Evolutionary conservation across 2,113 vertebrate species (phyloP), one percentile per base, ranked within the genome.

Genomic region (Lepidothrix coronata): DNA sequence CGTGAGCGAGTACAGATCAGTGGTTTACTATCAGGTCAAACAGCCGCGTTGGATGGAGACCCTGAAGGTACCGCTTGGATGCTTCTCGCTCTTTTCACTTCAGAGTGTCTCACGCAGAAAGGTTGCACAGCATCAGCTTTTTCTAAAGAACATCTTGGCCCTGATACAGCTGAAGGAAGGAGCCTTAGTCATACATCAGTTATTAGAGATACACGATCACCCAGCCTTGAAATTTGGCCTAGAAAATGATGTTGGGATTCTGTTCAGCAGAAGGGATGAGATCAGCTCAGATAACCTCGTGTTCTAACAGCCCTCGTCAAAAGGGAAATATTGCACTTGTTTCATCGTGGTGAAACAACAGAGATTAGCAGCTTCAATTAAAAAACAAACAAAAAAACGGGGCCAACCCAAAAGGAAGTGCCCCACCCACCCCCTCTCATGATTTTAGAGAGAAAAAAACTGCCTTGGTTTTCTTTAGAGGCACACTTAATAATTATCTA

Each of bases 1-100:
- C 0, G 98, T 98, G 82, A 98, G 97, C 35, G 99, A 99, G 85
- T 99, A 99, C 86, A 98, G 97, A 94, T 99, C 99, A 0, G 99
- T 99, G 15, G 99, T 99, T 51, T 99, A 99, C 97, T 99, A 99
- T 68, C 99, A 99, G 98, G 97, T 99, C 96, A 99, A 99, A 75
- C 99, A 99, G 95, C 99, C 99, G 1, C 99, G 99, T 2, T 99
- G 99, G 99, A 99, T 99, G 98, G 99, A 99, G 96, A 99, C 99
- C 0, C 96, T 99, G 91, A 99, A 99, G 99, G 99, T 99, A 98
- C 1, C 35, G 30, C 0, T 3, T 19, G 17, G 19, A 3, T 6
- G 1, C 6, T 37, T 59, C 12, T 13, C 11, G 2, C 33, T n/a
- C 7, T 8, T 11, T 58, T 43, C 5, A 1, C 46, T 67, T 82